Conservation (phyloP, 1,140 invertebrate species). For the Leptinotarsa undecemlineata region DNA sequence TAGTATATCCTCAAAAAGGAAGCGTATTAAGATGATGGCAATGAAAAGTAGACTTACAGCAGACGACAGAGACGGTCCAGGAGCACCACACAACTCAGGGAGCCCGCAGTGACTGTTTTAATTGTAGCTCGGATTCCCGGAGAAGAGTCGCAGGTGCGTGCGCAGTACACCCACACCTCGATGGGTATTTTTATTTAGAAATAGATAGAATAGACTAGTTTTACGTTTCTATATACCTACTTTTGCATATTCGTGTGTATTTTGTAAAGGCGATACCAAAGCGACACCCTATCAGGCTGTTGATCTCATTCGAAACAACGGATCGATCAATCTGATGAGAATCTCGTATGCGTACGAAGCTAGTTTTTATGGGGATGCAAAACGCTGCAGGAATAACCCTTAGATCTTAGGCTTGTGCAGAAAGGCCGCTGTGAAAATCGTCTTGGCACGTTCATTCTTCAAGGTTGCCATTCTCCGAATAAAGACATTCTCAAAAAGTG, state of each 20-base stretch:
- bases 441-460: no score
- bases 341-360: no score
- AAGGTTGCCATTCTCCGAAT: no score
- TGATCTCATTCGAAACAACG: neutral
- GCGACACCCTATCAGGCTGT: conserved; percentile 2
- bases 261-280: neutral
- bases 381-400: no score
- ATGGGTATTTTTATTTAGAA: conserved; percentile 38
- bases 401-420: no score
- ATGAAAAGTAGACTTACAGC: conserved; percentile 22
- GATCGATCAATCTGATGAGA: neutral
- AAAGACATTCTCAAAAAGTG: no score
- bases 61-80: conserved; percentile 49
- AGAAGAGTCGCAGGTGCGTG: conserved; percentile 28
- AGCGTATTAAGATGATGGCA: conserved; percentile 7
- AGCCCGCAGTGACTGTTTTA: conserved; percentile 53
- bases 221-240: conserved; percentile 24
- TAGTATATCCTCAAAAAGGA: neutral
- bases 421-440: no score
- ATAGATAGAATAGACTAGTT: conserved; percentile 29
- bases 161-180: conserved; percentile 34
- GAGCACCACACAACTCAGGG: conserved; percentile 56
- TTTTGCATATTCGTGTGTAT: conserved; percentile 21
- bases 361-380: no score
- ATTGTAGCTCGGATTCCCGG: conserved; percentile 21